phyloP scores from a whole-genome alignment of 2,113 vertebrate genomes.

The Xyrauchen texanus region DNA sequence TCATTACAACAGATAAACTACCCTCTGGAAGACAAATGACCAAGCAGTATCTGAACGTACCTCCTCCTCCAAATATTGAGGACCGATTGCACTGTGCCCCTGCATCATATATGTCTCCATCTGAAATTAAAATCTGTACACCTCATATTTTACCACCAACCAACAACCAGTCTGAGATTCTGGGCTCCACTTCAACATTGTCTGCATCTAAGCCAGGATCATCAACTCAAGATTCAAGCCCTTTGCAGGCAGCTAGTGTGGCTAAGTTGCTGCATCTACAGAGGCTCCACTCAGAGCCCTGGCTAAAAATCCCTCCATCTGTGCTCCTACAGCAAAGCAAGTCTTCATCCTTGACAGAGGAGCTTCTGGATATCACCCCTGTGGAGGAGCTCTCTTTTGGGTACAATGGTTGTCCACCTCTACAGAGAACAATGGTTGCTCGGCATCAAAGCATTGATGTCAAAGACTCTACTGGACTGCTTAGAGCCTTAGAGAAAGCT shows the following conservation, averaged over 20 bases:
- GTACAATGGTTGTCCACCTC: slow-evolving; percentile 63
- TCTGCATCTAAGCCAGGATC: slow-evolving; percentile 64
- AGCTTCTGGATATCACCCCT: slow-evolving; percentile 72
- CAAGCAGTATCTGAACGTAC: slow-evolving; percentile 84
- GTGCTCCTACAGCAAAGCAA: slow-evolving; percentile 77
- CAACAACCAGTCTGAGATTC: slow-evolving; percentile 64
- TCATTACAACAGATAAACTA: slow-evolving; percentile 84
- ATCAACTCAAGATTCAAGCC: slow-evolving; percentile 62
- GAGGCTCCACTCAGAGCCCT: slow-evolving; percentile 72
- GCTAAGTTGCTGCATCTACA: slow-evolving; percentile 71
- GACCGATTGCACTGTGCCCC: slow-evolving; percentile 63
- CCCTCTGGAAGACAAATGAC: slow-evolving; percentile 80
- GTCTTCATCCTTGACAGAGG: slow-evolving; percentile 76
- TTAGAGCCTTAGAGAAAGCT: slow-evolving; percentile 72
- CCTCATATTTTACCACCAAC: slow-evolving; percentile 56
- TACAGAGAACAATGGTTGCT: slow-evolving; percentile 65
- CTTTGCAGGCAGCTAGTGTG: slow-evolving; percentile 51
- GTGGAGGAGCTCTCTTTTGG: slow-evolving; percentile 76
- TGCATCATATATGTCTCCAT: slow-evolving; percentile 68
- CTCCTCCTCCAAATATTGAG: slow-evolving; percentile 76
- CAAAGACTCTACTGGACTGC: slow-evolving; percentile 75
- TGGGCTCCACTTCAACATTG: slow-evolving; percentile 31
- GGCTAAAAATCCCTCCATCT: slow-evolving; percentile 74
- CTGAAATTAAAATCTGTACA: slow-evolving; percentile 71
- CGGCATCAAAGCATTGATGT: slow-evolving; percentile 81